Base-by-base conservation (phyloP, 2,888 invertebrate species). In the Antitype chi region DNA sequence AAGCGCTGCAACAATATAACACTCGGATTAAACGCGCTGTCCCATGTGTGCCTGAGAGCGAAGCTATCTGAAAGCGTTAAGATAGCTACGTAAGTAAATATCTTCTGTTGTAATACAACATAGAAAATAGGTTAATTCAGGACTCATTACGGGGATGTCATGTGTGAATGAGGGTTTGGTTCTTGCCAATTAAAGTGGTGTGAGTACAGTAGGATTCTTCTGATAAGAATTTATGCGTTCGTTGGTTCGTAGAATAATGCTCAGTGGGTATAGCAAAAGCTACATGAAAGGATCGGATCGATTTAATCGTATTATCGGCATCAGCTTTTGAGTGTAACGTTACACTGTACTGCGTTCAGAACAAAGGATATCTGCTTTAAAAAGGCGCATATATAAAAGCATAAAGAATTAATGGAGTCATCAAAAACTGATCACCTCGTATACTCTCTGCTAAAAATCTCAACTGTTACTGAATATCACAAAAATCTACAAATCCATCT, bases 1-100 rank as follows among this genome's bases (percentile, higher is more conserved):
- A 70, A 70, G 23, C 13, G 60, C 49, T 77, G 78, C 77, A 74
- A 86, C 88, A 78, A 86, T 88, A 83, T 86, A 86, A 71, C 74
- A 74, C 53, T 72, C 23, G 66, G 76, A 83, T 80, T 86, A 74
- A 63, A 67, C 32, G 11, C 57, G 57, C n/a, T n/a, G 60, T 57
- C 57, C 69, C 69, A 28, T 32, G 57, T 20, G 20, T 2, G 17
- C 17, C n/a, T 25, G 52, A 23, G 38, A 28, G 71, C 38, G 64
- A 59, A 15, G 59, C 55, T 38, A 38, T 60, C 13, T 15, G 28
- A 20, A 15, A 52, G 32, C 57, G 25, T 49, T 66, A 49, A 59
- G 15, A 43, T 49, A 38, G 52, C 23, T 57, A 47, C 43, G 43
- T 47, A 47, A 47, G 43, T 47, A 47, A 47, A 47, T 47, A 47